phyloP scores from a whole-genome alignment of 2,888 invertebrate species.

The Cremastinae sp. region DNA sequence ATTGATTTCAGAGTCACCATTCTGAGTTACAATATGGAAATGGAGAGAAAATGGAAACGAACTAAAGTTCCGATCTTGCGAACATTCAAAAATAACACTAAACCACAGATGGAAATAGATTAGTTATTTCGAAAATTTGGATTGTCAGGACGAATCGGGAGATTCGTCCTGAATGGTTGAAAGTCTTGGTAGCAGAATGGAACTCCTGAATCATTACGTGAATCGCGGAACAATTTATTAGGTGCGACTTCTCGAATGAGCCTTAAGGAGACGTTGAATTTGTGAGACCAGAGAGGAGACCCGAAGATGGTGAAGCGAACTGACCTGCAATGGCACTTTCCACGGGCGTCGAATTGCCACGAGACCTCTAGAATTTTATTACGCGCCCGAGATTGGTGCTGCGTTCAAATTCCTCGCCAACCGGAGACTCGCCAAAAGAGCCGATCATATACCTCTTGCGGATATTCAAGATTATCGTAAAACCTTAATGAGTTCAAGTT shows the following conservation, averaged over 20 bases:
- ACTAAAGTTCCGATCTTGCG: no score
- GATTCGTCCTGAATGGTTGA: neutral
- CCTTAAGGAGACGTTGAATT: slow-evolving; percentile 30
- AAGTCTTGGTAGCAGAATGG: neutral
- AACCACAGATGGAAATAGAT: no score
- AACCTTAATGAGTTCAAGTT: slow-evolving; percentile 34
- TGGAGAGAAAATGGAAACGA: no score
- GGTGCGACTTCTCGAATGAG: slow-evolving; percentile 28
- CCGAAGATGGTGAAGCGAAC: neutral
- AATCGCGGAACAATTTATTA: slow-evolving; percentile 37
- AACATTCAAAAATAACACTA: no score
- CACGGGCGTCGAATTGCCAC: slow-evolving; percentile 26
- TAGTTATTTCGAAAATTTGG: no score
- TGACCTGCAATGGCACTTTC: slow-evolving; percentile 27
- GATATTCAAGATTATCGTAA: slow-evolving; percentile 30
- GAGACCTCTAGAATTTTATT: slow-evolving; percentile 45
- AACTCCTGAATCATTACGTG: slow-evolving; percentile 7
- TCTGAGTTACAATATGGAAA: no score
- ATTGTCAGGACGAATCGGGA: no score
- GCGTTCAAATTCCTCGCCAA: slow-evolving; percentile 10
- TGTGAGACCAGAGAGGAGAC: slow-evolving; percentile 15
- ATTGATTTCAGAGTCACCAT: no score
- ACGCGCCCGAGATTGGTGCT: slow-evolving; percentile 19
- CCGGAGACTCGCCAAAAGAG: slow-evolving; percentile 17
- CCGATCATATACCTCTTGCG: slow-evolving; percentile 27